Base-by-base conservation (phyloP, 2,888 invertebrate genomes). In the Eupeodes latifasciatus region DNA sequence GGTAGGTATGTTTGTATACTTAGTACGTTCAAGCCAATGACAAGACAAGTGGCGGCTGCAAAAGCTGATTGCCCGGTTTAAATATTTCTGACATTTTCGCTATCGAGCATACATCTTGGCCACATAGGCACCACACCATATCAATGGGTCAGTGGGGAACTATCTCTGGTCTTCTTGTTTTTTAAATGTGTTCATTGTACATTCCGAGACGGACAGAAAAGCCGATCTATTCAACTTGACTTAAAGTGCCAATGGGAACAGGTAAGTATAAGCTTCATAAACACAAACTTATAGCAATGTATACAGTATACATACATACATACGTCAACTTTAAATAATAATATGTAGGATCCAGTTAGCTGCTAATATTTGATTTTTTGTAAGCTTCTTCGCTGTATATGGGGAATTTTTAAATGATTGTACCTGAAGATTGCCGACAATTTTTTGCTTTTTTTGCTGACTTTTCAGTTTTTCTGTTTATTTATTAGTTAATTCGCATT, bases 11-110 rank as follows among this genome's bases (percentile, higher is more conserved):
- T 36, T 9, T 14, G 7, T 62, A 62, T 10, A 59, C 14, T 49
- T n/a, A 11, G 47, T 47, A 47, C 12, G 10, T 11, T 11, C 10
- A 47, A 47, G 75, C 47, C 75, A 75, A 40, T 67, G 27, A 85
- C 82, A 78, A 82, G 27, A 85, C 82, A 78, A 82, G 82, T 78
- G 67, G 78, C 64, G 19, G 78, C 36, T 86, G 62, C 57, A 59
- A 78, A 40, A 59, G 85, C 57, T 74, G 69, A 79, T 79, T 81
- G 62, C 59, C 84, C 80, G 62, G 74, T 75, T 79, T 71, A 75
- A 79, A 75, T 82, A 19, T 44, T 75, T 79, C 78, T 79, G 86
- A 82, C 79, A 82, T 62, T 82, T 75, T 86, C 51, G 62, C 51
- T 78, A 44, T 62, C 62, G 40, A 74, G 49, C 69, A 69, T 16